Evolutionary conservation across 2,113 vertebrate species (phyloP), one percentile per base, ranked within the genome.

Genomic region (Labeo catla): DNA sequence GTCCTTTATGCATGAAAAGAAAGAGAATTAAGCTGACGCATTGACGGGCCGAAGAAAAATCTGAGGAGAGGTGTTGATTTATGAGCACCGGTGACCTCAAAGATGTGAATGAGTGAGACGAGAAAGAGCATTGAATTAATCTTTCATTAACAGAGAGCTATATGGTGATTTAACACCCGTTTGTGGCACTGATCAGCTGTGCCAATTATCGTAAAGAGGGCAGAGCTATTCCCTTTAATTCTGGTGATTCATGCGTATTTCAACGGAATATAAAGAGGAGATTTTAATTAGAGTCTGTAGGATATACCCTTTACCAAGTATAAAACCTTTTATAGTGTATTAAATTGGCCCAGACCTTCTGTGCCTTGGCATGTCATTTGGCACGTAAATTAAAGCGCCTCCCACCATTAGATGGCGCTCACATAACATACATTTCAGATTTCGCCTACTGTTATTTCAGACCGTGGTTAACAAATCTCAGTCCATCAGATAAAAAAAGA

Each of bases 41-140:
- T 28, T 84, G 54, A 84, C 50, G 21, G 49, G 36, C 12, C 3
- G 23, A 15, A 47, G 10, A 23, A 66, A 76, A 85, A 77, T 81
- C 76, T 59, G 39, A 65, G 76, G 86, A 79, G 76, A 43, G 47
- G 50, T 49, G 86, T 83, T 79, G 84, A 90, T 86, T 89, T 81
- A 87, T 86, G 81, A 86, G 52, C 10, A 86, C 54, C 34, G 77
- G 54, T 86, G 89, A 90, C 86, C 86, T 86, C 81, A 74, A 76
- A 90, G 63, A 82, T 78, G 59, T 84, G 84, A 88, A 66, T 47
- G 81, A 88, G 79, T 81, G 76, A 65, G 72, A 81, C 12, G 12
- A 74, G 12, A 49, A 81, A 86, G 65, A 65, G 59, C 76, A 52
- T 68, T 45, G 10, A 65, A 81, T 86, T 87, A 86, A 90, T 85